Evolutionary conservation across 2,113 vertebrate genomes (phyloP), one percentile per base, ranked within the genome.

Genomic region (Martes martes): DNA sequence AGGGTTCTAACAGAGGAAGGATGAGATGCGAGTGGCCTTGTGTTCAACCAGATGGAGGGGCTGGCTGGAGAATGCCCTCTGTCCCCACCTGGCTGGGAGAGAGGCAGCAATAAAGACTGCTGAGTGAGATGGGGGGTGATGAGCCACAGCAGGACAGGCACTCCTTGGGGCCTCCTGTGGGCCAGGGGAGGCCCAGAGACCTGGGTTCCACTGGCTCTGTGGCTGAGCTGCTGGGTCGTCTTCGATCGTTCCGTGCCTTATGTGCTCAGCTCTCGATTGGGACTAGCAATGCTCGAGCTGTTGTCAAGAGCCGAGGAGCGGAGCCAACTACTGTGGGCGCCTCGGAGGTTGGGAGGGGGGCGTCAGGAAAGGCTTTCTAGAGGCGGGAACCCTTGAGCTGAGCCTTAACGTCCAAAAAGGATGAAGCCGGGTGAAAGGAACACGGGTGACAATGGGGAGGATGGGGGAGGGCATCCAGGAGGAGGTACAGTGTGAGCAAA

Each of bases 301-400:
- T 47, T 39, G 8, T 11, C 24, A 39, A 80, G 92, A 71, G 23
- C 15, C 5, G 7, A 71, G 83, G 57, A 50, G 33, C 33, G 0
- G 39, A 47, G 71, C 57, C 3, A 50, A 16, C 31, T 26, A 16
- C 11, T 7, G 31, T 31, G 57, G 76, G 24, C 6, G 76, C 18
- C 26, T 10, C 1, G 36, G 31, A n/a, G 24, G 13, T 23, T 45
- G 69, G n/a, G 74, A 23, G 31, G 69, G 69, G 36, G 28, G 19
- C 59, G 57, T 59, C 39, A 24, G 3, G 65, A 81, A 84, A n/a
- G 91, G 52, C 87, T 94, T 88, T 76, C 89, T 84, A 81, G 85
- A 88, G 67, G 69, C 84, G 85, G 73, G 2, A 10, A n/a, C 23
- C 45, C 42, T 57, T 11, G 85, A 21, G 16, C 42, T 18, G 47